Base-by-base conservation (phyloP, 2,113 vertebrate species). In the Coryphaenoides rupestris region DNA sequence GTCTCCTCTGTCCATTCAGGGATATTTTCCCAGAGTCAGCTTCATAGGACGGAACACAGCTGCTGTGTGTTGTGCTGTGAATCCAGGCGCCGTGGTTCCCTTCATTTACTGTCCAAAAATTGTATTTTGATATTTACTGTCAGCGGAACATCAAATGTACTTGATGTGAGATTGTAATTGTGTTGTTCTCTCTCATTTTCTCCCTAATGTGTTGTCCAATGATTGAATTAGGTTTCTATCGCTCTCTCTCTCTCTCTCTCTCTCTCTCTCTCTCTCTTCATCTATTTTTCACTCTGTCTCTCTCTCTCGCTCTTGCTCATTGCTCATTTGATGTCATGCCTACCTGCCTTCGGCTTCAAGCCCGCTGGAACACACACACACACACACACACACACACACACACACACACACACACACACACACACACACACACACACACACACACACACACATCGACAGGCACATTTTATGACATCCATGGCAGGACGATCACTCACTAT, bases 381-480 rank as follows among this genome's bases (percentile, higher is more conserved):
- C 16, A 40, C 26, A 59, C n/a, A 45, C 24, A 71, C 19, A 64
- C 62, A 70, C 65, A 75, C 19, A 21, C 58, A 46, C 28, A 60
- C 58, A 46, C 12, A 75, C 71, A 74, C 64, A 79, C 4, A 21
- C 53, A 21, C 53, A 21, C 53, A 55, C 19, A 21, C 19, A 55
- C 53, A 21, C 7, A 55, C 53, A 55, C 53, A 55, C 53, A 21
- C 53, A 55, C 53, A 55, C 53, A 21, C 19, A 21, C 53, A 55
- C 19, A 55, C 53, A 55, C 53, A 55, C 5, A 55, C 7, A 55
- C 53, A 55, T 1, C 15, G 5, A 57, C 55, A 26, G 17, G 71
- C 81, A 84, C 84, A 84, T 85, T 81, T 85, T 82, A 86, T 86
- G 74, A 79, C 71, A 78, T 78, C 58, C 60, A 65, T 77, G 83